phyloP scores from a whole-genome alignment of 1,140 invertebrate genomes.

The Scaptodrosophila lebanonensis region DNA sequence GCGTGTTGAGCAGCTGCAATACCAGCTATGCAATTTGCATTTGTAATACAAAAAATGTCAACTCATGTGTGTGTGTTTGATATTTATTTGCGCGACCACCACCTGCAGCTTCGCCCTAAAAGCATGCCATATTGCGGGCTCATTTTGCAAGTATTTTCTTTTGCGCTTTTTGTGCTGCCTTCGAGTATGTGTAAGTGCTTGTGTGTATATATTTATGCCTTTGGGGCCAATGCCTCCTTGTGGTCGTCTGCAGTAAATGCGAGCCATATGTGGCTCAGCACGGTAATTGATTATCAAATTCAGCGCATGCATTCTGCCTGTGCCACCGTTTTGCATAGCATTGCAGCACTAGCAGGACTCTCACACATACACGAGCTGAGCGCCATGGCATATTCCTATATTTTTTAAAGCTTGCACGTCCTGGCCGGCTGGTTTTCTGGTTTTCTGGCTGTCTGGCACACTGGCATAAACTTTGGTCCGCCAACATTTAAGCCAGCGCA shows the following conservation, averaged over 20 bases:
- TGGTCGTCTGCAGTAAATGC: constrained; percentile 47
- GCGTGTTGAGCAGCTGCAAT: constrained; percentile 38
- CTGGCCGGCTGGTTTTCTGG: too few species aligned
- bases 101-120: constrained; percentile 26
- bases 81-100: constrained; percentile 56
- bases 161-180: background rate
- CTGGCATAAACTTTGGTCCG: constrained; percentile 41
- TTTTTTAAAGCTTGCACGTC: too few species aligned
- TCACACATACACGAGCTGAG: background rate
- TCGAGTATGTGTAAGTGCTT: constrained; percentile 26
- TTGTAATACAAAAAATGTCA: constrained; percentile 67
- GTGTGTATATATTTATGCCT: constrained; percentile 32
- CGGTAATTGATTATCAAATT: constrained; percentile 72
- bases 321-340: constrained; percentile 17
- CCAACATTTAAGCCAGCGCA: constrained; percentile 9
- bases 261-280: constrained; percentile 45
- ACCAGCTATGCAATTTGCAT: constrained; percentile 61
- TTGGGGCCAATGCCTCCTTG: constrained; percentile 24
- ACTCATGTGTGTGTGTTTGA: constrained; percentile 41
- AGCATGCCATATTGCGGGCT: background rate
- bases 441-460: constrained; percentile 19
- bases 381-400: too few species aligned
- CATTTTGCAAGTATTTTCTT: constrained; percentile 20
- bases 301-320: constrained; percentile 55
- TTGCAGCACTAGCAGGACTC: constrained; percentile 13